Evolutionary conservation across 2,113 vertebrate species (phyloP), one percentile per base, ranked within the genome.

Genomic region (Atrichornis clamosus): DNA sequence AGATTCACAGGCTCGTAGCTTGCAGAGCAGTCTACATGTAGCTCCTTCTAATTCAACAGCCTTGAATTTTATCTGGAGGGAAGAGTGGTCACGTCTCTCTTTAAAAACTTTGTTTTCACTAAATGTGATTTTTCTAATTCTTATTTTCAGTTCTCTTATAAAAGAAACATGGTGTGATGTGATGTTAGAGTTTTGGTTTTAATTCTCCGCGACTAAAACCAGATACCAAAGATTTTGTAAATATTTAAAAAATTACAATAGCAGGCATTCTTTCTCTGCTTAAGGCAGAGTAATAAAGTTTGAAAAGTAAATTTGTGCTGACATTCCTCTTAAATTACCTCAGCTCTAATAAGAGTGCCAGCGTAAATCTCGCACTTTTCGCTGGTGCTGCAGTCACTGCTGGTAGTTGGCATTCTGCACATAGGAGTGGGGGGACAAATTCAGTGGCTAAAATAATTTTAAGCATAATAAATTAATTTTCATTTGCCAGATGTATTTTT

Each of bases 301-400:
- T 85, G 85, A 88, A 80, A 93, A 95, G 84, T 68, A 79, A 91
- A 84, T 77, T 44, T 81, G 58, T 87, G 58, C 78, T 94, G 86
- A 92, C 95, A 94, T 95, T 95, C 88, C 27, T 85, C 58, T 90
- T 96, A 95, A 96, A 89, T 96, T 96, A 81, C 79, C 96, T 97
- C 93, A 80, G 70, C 62, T 74, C 75, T 85, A 91, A 78, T 76
- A 88, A 87, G 89, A 58, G 58, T 87, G 92, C 41, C 90, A 90
- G 83, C n/a, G 65, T 94, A 88, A 79, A 80, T 78, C 58, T 86
- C 21, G 14, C 80, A 35, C 37, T 93, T 92, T 84, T 49, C 77
- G 60, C 84, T 79, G 58, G 84, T 64, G 41, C 77, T 81, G 41
- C n/a, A 88, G 78, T 93, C 80, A 49, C 90, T 94, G 76, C 89